A percentile compares a stretch with the other conserved stretches of the same genome.
phyloP scores from a whole-genome alignment of 2,888 invertebrate genomes.

The Netelia fuscicornis region DNA sequence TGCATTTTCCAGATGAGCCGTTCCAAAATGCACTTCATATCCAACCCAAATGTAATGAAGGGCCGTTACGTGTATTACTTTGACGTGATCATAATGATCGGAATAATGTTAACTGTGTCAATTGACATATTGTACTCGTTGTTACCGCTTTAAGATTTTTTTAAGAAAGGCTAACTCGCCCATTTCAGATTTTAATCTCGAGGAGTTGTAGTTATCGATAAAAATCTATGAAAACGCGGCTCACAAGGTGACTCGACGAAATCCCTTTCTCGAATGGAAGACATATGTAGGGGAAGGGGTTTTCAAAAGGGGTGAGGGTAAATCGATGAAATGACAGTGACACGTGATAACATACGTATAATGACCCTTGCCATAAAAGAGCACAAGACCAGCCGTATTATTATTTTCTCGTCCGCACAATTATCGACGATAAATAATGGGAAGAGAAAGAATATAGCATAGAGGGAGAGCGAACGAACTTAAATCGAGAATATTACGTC shows the following conservation, averaged over 20 bases:
- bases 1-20: too few relatives aligned
- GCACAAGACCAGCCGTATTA: not conserved
- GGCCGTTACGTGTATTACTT: too few relatives aligned
- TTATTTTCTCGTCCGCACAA: not conserved
- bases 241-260: too few relatives aligned
- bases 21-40: too few relatives aligned
- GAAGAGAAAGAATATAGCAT: not conserved
- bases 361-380: not conserved
- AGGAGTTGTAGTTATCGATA: too few relatives aligned
- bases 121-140: too few relatives aligned
- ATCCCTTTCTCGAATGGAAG: not conserved
- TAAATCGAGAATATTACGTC: conserved; percentile 17
- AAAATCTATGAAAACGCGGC: not conserved
- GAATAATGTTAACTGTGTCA: too few relatives aligned
- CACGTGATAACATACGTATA: not conserved
- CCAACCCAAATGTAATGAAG: too few relatives aligned
- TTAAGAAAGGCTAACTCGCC: too few relatives aligned
- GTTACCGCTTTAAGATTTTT: too few relatives aligned
- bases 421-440: not conserved
- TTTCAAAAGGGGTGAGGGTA: conserved; percentile 2
- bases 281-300: not conserved
- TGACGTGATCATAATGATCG: too few relatives aligned
- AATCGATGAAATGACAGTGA: conserved; percentile 33
- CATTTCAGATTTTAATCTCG: too few relatives aligned
- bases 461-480: not conserved